Conservation (phyloP, 2,113 vertebrate genomes). For the Ophiodon elongatus region DNA sequence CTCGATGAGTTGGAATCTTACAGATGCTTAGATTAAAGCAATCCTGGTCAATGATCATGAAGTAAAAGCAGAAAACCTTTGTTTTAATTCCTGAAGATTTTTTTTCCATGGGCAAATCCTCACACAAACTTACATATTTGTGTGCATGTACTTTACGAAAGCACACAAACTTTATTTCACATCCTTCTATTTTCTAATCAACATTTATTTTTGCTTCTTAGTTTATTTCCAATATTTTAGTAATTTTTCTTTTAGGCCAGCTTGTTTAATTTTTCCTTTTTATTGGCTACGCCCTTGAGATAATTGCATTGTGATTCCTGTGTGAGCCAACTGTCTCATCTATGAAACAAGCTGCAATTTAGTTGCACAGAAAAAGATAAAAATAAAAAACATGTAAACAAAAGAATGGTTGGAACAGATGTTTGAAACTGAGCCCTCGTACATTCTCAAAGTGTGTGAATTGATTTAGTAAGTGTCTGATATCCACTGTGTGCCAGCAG, state of each 20-base stretch:
- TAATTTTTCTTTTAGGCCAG: background rate
- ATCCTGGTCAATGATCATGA: background rate
- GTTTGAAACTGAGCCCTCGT: background rate
- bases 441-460: background rate
- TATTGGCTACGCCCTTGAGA: constrained; percentile 25
- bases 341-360: constrained; percentile 38
- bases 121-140: background rate
- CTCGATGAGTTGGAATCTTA: background rate
- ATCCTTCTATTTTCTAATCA: constrained; percentile 5
- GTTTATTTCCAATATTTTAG: constrained; percentile 7
- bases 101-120: background rate
- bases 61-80: background rate
- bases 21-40: background rate
- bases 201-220: constrained; percentile 23
- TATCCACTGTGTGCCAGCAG: constrained; percentile 46
- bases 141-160: background rate
- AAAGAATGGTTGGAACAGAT: constrained; percentile 62
- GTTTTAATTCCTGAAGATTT: background rate
- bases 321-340: constrained; percentile 23
- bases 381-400: constrained; percentile 57
- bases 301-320: constrained; percentile 2
- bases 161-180: background rate
- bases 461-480: constrained; percentile 62
- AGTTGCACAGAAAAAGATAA: background rate
- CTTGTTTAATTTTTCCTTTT: constrained; percentile 5